phyloP scores from a whole-genome alignment of 2,888 invertebrate species.

The Cataglyphis altisquamis region DNA sequence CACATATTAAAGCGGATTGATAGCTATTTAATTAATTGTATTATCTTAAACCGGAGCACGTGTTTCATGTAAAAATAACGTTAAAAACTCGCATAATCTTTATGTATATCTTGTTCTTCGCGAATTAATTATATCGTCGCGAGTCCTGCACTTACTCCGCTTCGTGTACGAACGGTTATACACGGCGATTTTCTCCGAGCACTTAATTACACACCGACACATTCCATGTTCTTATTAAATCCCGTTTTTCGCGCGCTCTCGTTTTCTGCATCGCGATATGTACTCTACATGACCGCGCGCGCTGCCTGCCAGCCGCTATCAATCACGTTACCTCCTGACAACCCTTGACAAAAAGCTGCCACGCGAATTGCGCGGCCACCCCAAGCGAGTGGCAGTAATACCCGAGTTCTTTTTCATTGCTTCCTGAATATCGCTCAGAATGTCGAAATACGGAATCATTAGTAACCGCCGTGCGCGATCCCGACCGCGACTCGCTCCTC shows the following conservation, averaged over 20 bases:
- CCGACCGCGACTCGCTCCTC: constrained; percentile 69
- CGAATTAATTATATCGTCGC: constrained; percentile 32
- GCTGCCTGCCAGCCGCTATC: constrained; percentile 68
- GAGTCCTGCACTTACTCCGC: constrained; percentile 12
- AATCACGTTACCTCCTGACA: constrained; percentile 79
- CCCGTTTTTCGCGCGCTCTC: constrained; percentile 64
- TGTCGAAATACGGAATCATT: constrained; percentile 83
- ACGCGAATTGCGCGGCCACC: constrained; percentile 77
- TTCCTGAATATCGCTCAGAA: constrained; percentile 78
- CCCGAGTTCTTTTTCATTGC: constrained; percentile 74
- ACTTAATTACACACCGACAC: constrained; percentile 41
- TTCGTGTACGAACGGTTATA: background rate
- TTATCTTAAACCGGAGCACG: constrained; percentile 1
- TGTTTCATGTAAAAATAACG: background rate
- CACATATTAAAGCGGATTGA: background rate
- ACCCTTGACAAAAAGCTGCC: constrained; percentile 80
- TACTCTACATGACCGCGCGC: constrained; percentile 45
- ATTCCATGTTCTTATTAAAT: constrained; percentile 71
- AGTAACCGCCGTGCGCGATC: constrained; percentile 75
- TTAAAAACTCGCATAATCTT: background rate
- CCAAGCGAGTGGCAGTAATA: constrained; percentile 73
- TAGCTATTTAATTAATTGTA: constrained; percentile 3
- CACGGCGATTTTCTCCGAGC: constrained; percentile 30
- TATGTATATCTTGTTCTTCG: constrained; percentile 22
- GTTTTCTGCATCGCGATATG: constrained; percentile 29